Evolutionary conservation across 2,888 invertebrate species (phyloP), one percentile per base, ranked within the genome.

Genomic region (Dendrolimus houi): DNA sequence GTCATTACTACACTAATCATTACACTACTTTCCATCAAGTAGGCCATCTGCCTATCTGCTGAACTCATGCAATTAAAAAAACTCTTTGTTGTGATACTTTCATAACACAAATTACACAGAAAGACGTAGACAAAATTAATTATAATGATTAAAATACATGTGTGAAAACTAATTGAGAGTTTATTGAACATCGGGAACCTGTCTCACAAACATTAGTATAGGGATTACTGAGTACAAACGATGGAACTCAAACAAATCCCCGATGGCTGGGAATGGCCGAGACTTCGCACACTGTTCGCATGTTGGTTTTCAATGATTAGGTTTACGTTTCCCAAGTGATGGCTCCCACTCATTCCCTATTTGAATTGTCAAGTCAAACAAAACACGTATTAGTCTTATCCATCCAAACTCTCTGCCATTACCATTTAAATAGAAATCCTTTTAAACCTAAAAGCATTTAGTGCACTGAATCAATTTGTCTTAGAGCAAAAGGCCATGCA

Each of bases 281-380:
- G 57, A 61, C 64, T 64, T 62, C 59, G 57, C 57, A 60, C 60
- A 59, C 64, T 63, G 52, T 64, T 61, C 59, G 65, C 71, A 47
- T 80, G 77, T 84, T 84, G 76, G 77, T 75, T 77, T 77, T 74
- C 71, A 69, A 80, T 81, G 78, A 85, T 83, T 80, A 77, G 70
- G 79, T 83, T 80, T 81, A 69, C 78, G 70, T 72, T 77, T 63
- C 64, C 70, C 69, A 70, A 73, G 71, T 72, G 75, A 80, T 78
- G 69, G 72, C 64, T 68, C 67, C 60, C 61, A 61, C 61, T 68
- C 70, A 65, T 65, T 74, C 67, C 69, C 63, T 78, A 72, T 78
- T 79, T 81, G 72, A 71, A 60, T 70, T 66, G 62, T 57, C 55
- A 75, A 76, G 62, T 76, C 71, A 76, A 77, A 77, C 71, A 74